Evolutionary conservation across 2,888 invertebrate genomes (phyloP).

Genomic region (Eugnorisma glareosa): DNA sequence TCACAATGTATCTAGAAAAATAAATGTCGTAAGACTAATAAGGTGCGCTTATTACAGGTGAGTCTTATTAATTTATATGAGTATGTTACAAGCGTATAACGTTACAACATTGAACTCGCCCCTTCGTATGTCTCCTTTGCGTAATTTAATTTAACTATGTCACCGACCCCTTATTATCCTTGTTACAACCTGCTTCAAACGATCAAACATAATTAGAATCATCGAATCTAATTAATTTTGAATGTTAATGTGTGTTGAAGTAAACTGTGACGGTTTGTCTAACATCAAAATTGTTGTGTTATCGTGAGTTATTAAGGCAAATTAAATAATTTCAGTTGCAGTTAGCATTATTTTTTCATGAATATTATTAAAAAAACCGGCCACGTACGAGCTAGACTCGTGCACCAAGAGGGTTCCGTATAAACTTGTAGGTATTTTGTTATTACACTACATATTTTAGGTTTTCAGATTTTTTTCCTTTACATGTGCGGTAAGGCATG

Average conservation of each 20-base stretch:
- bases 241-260: neutral
- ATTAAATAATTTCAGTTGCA: neutral
- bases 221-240: neutral
- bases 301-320: neutral
- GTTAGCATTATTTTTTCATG: neutral
- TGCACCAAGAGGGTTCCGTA: too few relatives aligned
- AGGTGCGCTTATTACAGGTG: conserved; percentile 36
- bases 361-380: too few relatives aligned
- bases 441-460: too few relatives aligned
- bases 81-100: conserved; percentile 42
- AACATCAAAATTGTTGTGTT: neutral
- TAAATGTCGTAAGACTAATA: conserved; percentile 45
- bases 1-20: conserved; percentile 38
- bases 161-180: conserved; percentile 4
- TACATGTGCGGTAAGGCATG: too few relatives aligned
- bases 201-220: conserved; percentile 17
- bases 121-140: neutral
- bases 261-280: neutral
- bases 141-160: conserved; percentile 23
- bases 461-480: too few relatives aligned
- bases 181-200: conserved; percentile 8
- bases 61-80: conserved; percentile 51
- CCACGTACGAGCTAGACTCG: too few relatives aligned
- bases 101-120: conserved; percentile 33
- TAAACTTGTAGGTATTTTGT: too few relatives aligned